These are phyloP conservation scores for Calephelis virginiensis DNA, from an alignment of 1,140 invertebrate species.

Conservation along the genomic window DNA sequence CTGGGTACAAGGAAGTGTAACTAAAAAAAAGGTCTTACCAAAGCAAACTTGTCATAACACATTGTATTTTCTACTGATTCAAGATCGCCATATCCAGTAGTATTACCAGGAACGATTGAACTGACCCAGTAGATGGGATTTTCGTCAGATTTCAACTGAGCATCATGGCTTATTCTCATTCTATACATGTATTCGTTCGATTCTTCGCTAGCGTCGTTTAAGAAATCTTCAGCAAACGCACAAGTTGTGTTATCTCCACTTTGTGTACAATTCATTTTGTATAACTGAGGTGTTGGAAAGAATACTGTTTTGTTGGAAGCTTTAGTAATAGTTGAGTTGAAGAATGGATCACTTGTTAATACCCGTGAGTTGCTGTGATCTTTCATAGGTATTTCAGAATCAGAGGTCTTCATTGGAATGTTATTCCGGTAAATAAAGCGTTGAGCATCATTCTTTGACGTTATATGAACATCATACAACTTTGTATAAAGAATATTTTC, in stretches of 20 bases:
- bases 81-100: conserved; percentile 40
- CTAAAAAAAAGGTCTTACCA: conserved; percentile 29
- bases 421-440: conserved; percentile 60
- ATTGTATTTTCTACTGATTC: conserved; percentile 44
- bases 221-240: conserved; percentile 49
- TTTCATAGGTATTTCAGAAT: conserved; percentile 64
- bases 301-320: conserved; percentile 79
- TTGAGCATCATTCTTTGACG: conserved; percentile 63
- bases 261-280: conserved; percentile 49
- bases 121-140: conserved; percentile 52
- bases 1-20: no score
- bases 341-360: conserved; percentile 80
- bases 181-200: conserved; percentile 36
- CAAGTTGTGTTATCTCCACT: conserved; percentile 48
- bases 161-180: conserved; percentile 51
- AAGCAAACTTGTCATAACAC: conserved; percentile 50
- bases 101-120: conserved; percentile 41
- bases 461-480: conserved; percentile 78
- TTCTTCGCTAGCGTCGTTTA: conserved; percentile 38
- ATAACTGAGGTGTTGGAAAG: conserved; percentile 80
- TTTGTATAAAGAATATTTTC: conserved; percentile 73
- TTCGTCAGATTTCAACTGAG: conserved; percentile 36
- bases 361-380: conserved; percentile 78
- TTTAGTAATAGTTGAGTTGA: conserved; percentile 79
- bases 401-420: conserved; percentile 48